Conservation (phyloP, 2,888 invertebrate species). For the Agonopterix heracliana region DNA sequence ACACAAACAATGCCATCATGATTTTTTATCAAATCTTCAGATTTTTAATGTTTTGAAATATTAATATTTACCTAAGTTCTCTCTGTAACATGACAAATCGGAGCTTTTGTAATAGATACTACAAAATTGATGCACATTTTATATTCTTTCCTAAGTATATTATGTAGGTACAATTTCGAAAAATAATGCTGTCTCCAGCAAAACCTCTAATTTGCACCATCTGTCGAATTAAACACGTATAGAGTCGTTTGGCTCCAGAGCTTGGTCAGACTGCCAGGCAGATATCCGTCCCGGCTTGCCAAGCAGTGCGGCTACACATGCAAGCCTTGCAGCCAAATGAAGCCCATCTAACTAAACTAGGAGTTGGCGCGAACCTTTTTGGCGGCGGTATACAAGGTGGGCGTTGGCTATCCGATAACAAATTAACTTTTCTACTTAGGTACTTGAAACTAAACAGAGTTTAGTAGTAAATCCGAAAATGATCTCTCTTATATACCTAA, state of each 20-base stretch:
- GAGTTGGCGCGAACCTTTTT: slow-evolving; percentile 32
- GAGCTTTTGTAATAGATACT: too few relatives aligned
- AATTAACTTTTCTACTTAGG: slow-evolving; percentile 11
- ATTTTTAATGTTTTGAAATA: too few relatives aligned
- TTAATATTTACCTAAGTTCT: too few relatives aligned
- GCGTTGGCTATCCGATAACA: slow-evolving; percentile 3
- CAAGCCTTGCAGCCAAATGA: slow-evolving; percentile 46
- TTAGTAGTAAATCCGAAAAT: too few relatives aligned
- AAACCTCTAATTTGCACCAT: slow-evolving; percentile 11
- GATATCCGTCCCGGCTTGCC: slow-evolving; percentile 37
- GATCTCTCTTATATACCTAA: too few relatives aligned
- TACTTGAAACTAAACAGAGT: not conserved
- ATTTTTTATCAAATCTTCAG: too few relatives aligned
- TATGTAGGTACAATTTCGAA: too few relatives aligned
- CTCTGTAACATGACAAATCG: too few relatives aligned
- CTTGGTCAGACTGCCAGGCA: slow-evolving; percentile 40
- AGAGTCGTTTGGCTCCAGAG: slow-evolving; percentile 47
- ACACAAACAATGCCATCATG: too few relatives aligned
- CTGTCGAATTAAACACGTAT: slow-evolving; percentile 38
- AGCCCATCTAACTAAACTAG: slow-evolving; percentile 39
- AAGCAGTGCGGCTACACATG: slow-evolving; percentile 43
- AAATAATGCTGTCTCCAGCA: too few relatives aligned
- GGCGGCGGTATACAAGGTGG: slow-evolving; percentile 25
- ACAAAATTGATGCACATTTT: too few relatives aligned
- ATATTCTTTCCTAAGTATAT: too few relatives aligned